Evolutionary conservation across 37 sponge, comb jelly and placozoan species (phyloP).

Genomic region (Ephydatia muelleri): DNA sequence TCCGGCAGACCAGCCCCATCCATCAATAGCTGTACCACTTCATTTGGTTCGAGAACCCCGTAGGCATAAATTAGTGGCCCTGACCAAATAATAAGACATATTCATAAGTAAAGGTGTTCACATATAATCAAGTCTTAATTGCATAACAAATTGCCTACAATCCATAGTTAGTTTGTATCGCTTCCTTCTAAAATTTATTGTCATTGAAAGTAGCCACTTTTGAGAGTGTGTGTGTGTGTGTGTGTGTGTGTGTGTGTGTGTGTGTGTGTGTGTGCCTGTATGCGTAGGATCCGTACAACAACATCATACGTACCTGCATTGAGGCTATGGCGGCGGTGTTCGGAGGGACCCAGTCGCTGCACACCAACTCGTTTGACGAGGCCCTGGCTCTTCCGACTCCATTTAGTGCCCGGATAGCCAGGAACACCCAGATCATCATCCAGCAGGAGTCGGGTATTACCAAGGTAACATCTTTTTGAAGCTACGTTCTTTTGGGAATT

Average conservation of each 20-base stretch:
- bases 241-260: not conserved
- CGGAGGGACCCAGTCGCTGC: constrained; percentile 98
- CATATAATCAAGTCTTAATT: too few species aligned
- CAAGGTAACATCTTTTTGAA: constrained; percentile 48
- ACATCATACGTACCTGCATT: constrained; percentile 86
- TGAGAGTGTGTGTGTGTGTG: not conserved
- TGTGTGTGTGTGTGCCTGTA: not conserved
- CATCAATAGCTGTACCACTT: too few species aligned
- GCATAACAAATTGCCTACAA: too few species aligned
- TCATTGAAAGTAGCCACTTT: too few species aligned
- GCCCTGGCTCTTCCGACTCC: constrained; percentile 96
- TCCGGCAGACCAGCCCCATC: too few species aligned
- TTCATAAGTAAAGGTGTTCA: too few species aligned
- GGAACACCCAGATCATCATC: constrained; percentile 97
- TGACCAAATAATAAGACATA: too few species aligned
- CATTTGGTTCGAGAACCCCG: too few species aligned
- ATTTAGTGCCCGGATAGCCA: constrained; percentile 94
- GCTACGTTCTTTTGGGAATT: not conserved
- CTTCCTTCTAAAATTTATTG: not conserved
- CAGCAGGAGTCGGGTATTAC: constrained; percentile 95
- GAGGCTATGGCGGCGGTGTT: constrained; percentile 99
- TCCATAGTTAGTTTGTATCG: not conserved
- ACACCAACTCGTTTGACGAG: constrained; percentile 99
- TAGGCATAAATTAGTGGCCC: too few species aligned
- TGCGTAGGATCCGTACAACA: constrained; percentile 96